Evolutionary conservation across 2,888 invertebrate species (phyloP), one percentile per base, ranked within the genome.

Genomic region (Cistogaster globosa): DNA sequence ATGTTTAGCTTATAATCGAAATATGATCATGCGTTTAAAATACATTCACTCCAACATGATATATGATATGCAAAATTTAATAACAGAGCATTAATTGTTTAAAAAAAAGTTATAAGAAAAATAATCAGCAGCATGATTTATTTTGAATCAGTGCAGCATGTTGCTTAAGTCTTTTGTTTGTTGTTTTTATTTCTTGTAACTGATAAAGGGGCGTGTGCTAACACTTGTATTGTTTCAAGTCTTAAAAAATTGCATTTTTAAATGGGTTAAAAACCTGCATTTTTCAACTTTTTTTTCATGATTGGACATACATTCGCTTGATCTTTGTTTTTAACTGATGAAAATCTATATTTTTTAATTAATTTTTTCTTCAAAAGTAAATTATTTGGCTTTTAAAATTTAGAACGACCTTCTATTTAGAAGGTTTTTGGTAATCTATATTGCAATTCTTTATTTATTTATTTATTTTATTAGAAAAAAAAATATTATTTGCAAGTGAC

Each of bases 101-200:
- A 7, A 32, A 36, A 48, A 36, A 45, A 38, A n/a, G n/a, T n/a
- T n/a, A n/a, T n/a, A n/a, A n/a, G n/a, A n/a, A n/a, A n/a, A 42
- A 18, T 0, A 6, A 18, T 12, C 42, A 20, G 18, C 63, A 55
- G 20, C 22, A 14, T 63, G 63, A 20, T 32, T 51, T 45, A 72
- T 67, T 60, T 82, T 32, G 14, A 2, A 48, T 18, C 63, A 26
- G 11, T 12, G 7, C 51, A 53, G 80, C 75, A 55, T 80, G 76
- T 84, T 80, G 75, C 79, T 51, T 84, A 84, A 84, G 80, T 72
- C 84, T 84, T 79, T 84, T 75, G 79, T 74, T 79, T 83, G 60
- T 16, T 42, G 26, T 48, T 48, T 16, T 16, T 2, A 48, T 48
- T 42, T 42, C 48, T 60, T 20, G 32, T 42, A 53, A 68, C 36